Evolutionary conservation across 2,888 invertebrate genomes (phyloP), one percentile per base, ranked within the genome.

Genomic region (Zhuqinia jingwanae): DNA sequence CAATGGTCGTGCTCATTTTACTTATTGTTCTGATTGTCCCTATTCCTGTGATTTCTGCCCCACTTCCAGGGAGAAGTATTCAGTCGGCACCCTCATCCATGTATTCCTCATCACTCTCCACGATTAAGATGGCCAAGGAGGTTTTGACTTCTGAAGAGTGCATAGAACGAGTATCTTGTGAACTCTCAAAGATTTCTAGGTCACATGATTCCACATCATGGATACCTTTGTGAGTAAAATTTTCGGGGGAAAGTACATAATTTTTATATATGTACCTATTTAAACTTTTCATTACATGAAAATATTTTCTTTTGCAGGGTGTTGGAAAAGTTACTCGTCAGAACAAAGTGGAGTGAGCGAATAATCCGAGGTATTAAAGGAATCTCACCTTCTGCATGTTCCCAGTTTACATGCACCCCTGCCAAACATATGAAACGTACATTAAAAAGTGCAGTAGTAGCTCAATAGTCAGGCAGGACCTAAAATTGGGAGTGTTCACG

Each of bases 61-160:
- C 25, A 10, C 77, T 78, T 0, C 5, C 30, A 56, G 17, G 77
- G 15, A 75, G 63, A 60, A 53, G 36, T 17, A 27, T 25, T 10
- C 15, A 68, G 10, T 77, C 81, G 1, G 53, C 76, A 1, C 36
- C 65, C 11, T 17, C 65, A 5, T 65, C 36, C 30, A 17, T 0
- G 2, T 58, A 68, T 2, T 36, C 70, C 13, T 45, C 83, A 1
- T 58, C 73, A 15, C 25, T 56, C 2, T 30, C 45, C 15, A 65
- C 73, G 5, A 20, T 76, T 22, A 45, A 81, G 50, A n/a, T 88
- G 42, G 85, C 85, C 1, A 78, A 75, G 42, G 60, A 79, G 27
- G 85, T 87, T 27, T 42, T 88, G 27, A 68, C 82, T 1, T 45
- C 87, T 63, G 88, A 88, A 8, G 87, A 87, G 25, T 88, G 88